Evolutionary conservation across 2,888 invertebrate genomes (phyloP).

Genomic region (Eulithis prunata): DNA sequence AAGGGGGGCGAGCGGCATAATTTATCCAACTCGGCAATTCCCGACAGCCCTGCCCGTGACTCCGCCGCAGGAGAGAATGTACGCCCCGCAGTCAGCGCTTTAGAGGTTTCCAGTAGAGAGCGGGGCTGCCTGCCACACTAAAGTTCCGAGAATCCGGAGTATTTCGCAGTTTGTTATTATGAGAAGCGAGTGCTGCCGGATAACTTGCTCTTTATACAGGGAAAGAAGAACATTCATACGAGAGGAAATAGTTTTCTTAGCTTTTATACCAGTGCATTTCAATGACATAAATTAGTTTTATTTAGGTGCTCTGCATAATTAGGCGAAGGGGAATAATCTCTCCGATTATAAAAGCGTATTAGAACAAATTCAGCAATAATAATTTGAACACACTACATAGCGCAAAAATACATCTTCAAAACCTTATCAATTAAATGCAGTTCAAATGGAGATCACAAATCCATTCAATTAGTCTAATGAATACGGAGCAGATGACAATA

Average conservation of each 20-base stretch:
- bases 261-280: conserved; percentile 21
- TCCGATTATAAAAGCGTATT: too few relatives aligned
- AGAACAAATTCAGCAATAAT: not conserved
- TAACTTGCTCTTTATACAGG: conserved; percentile 73
- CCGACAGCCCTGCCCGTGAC: conserved; percentile 75
- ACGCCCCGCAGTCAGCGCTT: conserved; percentile 77
- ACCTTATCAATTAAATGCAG: conserved; percentile 1
- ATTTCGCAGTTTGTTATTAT: conserved; percentile 81
- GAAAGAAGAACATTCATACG: conserved; percentile 57
- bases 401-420: too few relatives aligned
- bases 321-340: too few relatives aligned
- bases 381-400: not conserved
- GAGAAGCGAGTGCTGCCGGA: conserved; percentile 66
- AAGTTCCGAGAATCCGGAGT: conserved; percentile 78
- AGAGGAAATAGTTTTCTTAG: conserved; percentile 27
- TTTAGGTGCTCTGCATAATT: too few relatives aligned
- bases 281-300: not conserved
- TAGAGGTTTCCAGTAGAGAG: conserved; percentile 73
- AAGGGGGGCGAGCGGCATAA: conserved; percentile 74
- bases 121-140: conserved; percentile 65
- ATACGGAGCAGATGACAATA: conserved; percentile 33
- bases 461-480: conserved; percentile 31
- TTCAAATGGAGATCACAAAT: conserved; percentile 16
- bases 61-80: conserved; percentile 73
- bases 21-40: conserved; percentile 77